Evolutionary conservation across 2,797 vertebrate species (phyloP).

Genomic region (Thripadectes ignobilis): DNA sequence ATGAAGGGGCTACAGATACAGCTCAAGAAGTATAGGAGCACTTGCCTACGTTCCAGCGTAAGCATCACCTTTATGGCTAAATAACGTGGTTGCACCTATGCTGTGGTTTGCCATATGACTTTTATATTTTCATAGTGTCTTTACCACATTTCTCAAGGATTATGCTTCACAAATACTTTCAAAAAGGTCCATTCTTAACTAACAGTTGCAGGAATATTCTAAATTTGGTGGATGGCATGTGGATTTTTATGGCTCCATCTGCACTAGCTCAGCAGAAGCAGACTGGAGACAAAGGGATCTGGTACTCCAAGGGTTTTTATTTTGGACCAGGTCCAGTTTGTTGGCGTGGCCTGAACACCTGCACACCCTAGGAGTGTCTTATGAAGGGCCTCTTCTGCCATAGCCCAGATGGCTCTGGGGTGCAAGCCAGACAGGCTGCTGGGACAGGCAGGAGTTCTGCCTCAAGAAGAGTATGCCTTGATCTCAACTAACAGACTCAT

Average conservation of each 20-base stretch:
- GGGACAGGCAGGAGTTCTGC: background rate
- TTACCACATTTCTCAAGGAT: background rate
- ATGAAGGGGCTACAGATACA: background rate
- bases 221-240: background rate
- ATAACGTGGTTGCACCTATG: background rate
- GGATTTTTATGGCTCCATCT: background rate
- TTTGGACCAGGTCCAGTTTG: background rate
- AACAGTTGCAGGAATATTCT: background rate
- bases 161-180: background rate
- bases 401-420: accelerated
- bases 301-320: background rate
- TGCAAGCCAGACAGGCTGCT: background rate
- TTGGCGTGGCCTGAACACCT: background rate
- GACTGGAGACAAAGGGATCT: background rate
- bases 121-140: background rate
- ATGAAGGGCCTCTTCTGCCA: accelerated
- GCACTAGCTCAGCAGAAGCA: background rate
- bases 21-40: background rate
- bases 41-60: background rate
- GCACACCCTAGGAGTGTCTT: background rate
- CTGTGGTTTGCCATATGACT: background rate
- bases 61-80: background rate
- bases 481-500: background rate
- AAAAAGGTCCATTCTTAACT: background rate
- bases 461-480: background rate